Conservation (phyloP, 2,888 invertebrate species). For the Brachyopa scutellaris region DNA sequence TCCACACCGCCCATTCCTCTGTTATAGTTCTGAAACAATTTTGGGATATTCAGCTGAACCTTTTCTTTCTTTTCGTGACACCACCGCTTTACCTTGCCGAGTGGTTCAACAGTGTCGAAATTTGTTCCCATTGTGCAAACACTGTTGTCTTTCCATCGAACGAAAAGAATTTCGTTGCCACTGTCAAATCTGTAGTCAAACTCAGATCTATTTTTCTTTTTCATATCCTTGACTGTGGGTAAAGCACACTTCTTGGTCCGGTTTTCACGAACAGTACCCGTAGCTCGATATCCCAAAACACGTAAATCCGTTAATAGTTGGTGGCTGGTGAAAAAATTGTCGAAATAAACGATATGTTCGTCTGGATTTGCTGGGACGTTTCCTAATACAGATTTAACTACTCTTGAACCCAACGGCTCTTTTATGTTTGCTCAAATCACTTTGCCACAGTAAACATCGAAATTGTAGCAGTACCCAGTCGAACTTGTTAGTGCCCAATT, state of each 20-base stretch:
- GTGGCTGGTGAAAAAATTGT: slow-evolving; percentile 12
- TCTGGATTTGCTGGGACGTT: slow-evolving; percentile 1
- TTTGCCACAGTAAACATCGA: neutral
- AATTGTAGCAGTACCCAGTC: neutral
- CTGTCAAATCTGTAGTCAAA: no score
- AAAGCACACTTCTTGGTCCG: neutral
- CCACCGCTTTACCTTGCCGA: slow-evolving; percentile 37
- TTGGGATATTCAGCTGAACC: slow-evolving; percentile 26
- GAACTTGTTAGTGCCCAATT: neutral
- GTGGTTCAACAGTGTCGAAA: no score
- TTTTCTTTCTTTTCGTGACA: no score
- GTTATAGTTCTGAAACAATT: no score
- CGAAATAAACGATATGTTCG: slow-evolving; percentile 4
- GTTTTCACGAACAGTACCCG: neutral
- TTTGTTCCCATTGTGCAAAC: no score
- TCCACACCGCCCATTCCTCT: no score
- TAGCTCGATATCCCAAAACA: neutral
- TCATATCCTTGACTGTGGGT: slow-evolving; percentile 1
- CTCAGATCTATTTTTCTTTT: neutral
- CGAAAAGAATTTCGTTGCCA: no score
- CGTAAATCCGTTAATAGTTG: slow-evolving; percentile 4
- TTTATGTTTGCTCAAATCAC: neutral
- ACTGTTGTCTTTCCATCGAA: no score
- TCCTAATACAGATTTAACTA: neutral
- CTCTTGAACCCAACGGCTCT: neutral